Base-by-base conservation (phyloP, 2,797 vertebrate species). In the Bovichtus diacanthus region DNA sequence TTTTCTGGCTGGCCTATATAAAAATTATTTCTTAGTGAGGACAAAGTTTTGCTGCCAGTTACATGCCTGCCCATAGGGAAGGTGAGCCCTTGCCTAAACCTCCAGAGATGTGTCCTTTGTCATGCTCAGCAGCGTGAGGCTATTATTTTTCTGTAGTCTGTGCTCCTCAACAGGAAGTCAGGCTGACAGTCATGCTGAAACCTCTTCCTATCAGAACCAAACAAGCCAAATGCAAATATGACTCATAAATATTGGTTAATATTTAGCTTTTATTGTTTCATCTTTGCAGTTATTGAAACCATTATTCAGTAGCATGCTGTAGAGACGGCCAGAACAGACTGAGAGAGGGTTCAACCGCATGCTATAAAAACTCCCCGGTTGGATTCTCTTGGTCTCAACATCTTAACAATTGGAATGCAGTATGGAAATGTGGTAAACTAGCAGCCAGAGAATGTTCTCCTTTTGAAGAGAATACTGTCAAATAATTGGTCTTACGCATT, bases 1-100 rank as follows among this genome's bases (percentile, higher is more conserved):
- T 59, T 82, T 76, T 62, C 65, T 56, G 36, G 36, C 41, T 73
- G 74, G 63, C 70, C 82, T 90, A 89, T 82, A 93, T 91, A 88
- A 87, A 78, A 74, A 86, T 83, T 73, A 75, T 79, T 71, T 87
- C 70, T 73, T 65, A 59, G 70, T 19, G 58, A 80, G 83, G 80
- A 85, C 72, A 81, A 59, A n/a, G 55, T 81, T 84, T 76, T 82
- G 80, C 47, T 84, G 58, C 43, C 49, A 62, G 63, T 61, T 74
- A 44, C 70, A 60, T 75, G 47, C 27, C 53, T 87, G 78, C 83
- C 84, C 63, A 79, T 77, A 67, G 75, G 87, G 88, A 85, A 90
- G 87, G 84, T 90, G 74, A 87, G 79, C 73, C 74, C 68, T 72
- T 61, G 78, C 74, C 44, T 77, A 77, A 66, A 75, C 80, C 91